Evolutionary conservation across 2,888 invertebrate genomes (phyloP).

Genomic region (Tenodera sinensis): DNA sequence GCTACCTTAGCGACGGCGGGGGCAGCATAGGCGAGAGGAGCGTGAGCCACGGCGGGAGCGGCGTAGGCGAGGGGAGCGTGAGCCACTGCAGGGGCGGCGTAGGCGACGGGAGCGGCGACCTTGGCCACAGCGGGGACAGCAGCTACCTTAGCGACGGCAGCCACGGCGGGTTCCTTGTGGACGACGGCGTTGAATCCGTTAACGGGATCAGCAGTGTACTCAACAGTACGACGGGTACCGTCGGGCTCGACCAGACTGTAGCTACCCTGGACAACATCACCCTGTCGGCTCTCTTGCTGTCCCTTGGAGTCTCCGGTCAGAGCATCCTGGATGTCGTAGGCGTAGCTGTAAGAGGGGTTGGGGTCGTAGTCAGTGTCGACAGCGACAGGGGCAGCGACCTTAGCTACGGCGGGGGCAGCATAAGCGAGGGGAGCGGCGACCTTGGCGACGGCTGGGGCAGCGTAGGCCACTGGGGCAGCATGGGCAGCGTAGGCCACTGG

Average conservation of each 20-base stretch:
- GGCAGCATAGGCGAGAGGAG: constrained; percentile 6
- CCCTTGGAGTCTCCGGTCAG: constrained; percentile 33
- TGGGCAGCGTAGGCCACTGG: constrained; percentile 11
- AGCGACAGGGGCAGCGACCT: constrained; percentile 27
- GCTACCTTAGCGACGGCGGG: constrained; percentile 18
- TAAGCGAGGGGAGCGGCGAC: constrained; percentile 17
- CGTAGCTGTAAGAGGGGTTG: constrained; percentile 31
- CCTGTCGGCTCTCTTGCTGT: constrained; percentile 31
- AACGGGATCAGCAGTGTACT: constrained; percentile 33
- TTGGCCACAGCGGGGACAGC: constrained; percentile 24
- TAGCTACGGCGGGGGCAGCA: constrained; percentile 28
- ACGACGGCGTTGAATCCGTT: constrained; percentile 35
- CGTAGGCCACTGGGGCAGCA: constrained; percentile 18
- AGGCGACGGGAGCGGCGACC: constrained; percentile 25
- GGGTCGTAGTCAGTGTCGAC: constrained; percentile 32
- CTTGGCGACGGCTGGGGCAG: constrained; percentile 17
- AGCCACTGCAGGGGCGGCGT: constrained; percentile 26
- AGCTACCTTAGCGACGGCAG: constrained; percentile 31
- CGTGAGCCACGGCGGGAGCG: background rate
- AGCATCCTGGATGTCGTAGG: constrained; percentile 33
- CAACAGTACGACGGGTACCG: constrained; percentile 32
- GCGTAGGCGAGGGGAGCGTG: constrained; percentile 21
- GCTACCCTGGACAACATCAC: constrained; percentile 33
- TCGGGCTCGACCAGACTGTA: constrained; percentile 33
- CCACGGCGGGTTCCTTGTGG: constrained; percentile 30